These are phyloP conservation scores for Cinara cedri DNA, from an alignment of 2,888 invertebrate species.

Conservation along the genomic window DNA sequence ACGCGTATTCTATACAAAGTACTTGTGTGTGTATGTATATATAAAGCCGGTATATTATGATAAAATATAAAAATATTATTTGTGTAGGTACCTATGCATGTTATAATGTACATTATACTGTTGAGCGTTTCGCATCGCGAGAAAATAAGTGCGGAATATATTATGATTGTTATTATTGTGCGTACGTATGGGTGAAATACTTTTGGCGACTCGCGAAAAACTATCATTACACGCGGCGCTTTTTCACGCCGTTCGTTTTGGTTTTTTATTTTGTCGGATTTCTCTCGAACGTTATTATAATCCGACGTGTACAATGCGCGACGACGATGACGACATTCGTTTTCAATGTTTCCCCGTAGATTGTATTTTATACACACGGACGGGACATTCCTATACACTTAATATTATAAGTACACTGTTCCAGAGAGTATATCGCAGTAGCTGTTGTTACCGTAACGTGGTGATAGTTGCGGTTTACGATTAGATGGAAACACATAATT, in stretches of 20 bases:
- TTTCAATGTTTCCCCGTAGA: conserved; percentile 31
- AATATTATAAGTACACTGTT: no score
- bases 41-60: neutral
- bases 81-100: neutral
- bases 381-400: no score
- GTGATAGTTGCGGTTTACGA: no score
- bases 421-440: no score
- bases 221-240: neutral
- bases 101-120: no score
- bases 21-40: neutral
- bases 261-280: neutral
- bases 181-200: neutral
- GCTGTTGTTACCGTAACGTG: no score
- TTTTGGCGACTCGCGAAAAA: neutral
- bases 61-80: neutral
- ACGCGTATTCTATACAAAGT: no score
- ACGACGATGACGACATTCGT: neutral
- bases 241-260: neutral
- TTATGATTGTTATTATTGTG: no score
- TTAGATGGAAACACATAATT: no score
- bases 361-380: no score
- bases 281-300: conserved; percentile 20
- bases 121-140: neutral
- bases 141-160: neutral
- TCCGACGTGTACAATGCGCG: neutral